Conservation (phyloP, 1,140 invertebrate species). For the Drosophila sechellia region DNA sequence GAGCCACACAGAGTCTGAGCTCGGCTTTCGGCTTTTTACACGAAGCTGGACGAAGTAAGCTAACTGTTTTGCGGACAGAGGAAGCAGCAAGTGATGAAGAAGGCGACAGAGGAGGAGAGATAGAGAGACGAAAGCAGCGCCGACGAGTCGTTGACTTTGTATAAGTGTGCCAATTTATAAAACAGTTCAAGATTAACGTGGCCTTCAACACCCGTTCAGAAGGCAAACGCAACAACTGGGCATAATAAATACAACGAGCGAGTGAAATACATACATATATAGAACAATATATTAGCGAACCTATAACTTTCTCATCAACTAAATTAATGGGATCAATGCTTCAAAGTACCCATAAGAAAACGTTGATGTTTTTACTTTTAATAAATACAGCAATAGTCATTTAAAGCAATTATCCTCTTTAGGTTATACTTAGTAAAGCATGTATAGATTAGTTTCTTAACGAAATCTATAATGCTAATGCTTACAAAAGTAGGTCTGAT, state of each 20-base stretch:
- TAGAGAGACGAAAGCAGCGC: conserved; percentile 28
- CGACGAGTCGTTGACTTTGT: conserved; percentile 78
- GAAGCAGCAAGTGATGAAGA: conserved; percentile 22
- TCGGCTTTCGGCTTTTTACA: conserved; percentile 60
- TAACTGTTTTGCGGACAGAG: conserved; percentile 64
- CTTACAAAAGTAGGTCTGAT: no score
- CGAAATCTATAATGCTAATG: no score
- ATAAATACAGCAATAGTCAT: no score
- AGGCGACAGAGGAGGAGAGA: conserved; percentile 27
- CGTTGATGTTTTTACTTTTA: no score
- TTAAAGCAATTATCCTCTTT: no score
- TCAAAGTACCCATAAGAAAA: no score
- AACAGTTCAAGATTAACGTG: conserved; percentile 58
- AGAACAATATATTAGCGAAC: conserved; percentile 2
- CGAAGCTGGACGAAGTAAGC: conserved; percentile 60
- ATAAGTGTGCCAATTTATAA: conserved; percentile 82
- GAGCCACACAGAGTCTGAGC: conserved; percentile 42
- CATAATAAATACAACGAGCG: conserved; percentile 7
- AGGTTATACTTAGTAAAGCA: no score
- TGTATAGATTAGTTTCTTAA: no score
- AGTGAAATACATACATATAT: neutral
- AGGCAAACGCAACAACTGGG: conserved; percentile 19
- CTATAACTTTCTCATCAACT: conserved; percentile 14
- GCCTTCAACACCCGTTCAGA: conserved; percentile 64
- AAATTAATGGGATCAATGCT: neutral